Evolutionary conservation across 2,888 invertebrate species (phyloP).

Genomic region (Itoplectis maculator): DNA sequence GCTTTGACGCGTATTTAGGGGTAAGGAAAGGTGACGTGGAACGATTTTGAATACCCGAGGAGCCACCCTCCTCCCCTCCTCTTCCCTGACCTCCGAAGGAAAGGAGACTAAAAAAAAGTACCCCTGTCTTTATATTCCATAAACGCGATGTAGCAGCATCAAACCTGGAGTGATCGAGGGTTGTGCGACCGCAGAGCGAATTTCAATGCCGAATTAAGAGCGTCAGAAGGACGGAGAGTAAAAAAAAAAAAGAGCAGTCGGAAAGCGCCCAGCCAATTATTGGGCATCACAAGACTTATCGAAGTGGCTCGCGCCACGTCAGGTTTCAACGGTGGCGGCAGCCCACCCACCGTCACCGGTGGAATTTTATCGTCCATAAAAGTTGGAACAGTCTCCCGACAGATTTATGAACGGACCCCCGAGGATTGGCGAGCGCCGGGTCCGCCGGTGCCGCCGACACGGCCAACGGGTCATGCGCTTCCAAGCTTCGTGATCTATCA

Average conservation of each 20-base stretch:
- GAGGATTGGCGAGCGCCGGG: constrained; percentile 18
- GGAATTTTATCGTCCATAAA: constrained; percentile 65
- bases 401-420: constrained; percentile 59
- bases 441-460: constrained; percentile 19
- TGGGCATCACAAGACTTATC: constrained; percentile 47
- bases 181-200: no score
- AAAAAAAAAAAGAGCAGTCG: not conserved
- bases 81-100: no score
- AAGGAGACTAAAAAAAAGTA: no score
- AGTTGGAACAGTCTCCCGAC: constrained; percentile 57
- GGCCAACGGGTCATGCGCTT: constrained; percentile 17
- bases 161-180: no score
- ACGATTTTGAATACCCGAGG: not conserved
- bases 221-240: not conserved
- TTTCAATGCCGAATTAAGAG: constrained; percentile 36
- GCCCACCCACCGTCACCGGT: constrained; percentile 32
- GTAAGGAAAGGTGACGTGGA: not conserved
- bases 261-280: constrained; percentile 51
- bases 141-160: no score
- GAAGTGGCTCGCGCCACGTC: constrained; percentile 37
- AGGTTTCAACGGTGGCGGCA: constrained; percentile 50
- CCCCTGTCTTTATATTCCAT: no score
- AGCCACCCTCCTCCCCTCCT: no score
- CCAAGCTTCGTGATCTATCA: constrained; percentile 49
- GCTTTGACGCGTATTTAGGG: not conserved